These are phyloP conservation scores for Pangasius sanitwongsei DNA, from an alignment of 2,797 vertebrate genomes.

Conservation along the genomic window DNA sequence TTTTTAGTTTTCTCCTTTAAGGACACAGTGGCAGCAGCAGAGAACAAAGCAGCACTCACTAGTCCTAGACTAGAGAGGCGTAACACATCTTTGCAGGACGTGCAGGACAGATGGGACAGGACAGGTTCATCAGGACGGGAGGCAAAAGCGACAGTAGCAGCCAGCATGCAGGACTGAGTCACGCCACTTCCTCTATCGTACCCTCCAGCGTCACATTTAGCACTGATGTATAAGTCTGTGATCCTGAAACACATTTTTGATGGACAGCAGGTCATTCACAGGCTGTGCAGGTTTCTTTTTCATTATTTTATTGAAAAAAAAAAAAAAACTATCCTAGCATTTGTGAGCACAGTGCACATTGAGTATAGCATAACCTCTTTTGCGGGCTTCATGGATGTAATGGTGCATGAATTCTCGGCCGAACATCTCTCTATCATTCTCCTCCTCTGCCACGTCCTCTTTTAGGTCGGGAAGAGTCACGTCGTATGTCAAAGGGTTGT, in stretches of 20 bases:
- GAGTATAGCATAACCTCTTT: conserved; percentile 68
- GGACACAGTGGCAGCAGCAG: conserved; percentile 2
- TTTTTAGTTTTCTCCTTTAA: not conserved
- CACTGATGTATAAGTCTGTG: conserved; percentile 59
- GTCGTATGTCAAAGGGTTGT: conserved; percentile 87
- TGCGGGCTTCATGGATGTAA: conserved; percentile 85
- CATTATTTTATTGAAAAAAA: conserved; percentile 10
- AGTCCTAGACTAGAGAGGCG: not conserved
- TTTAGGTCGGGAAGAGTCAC: conserved; percentile 75
- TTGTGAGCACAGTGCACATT: conserved; percentile 62
- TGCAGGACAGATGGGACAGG: conserved; percentile 6
- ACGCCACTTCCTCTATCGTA: conserved; percentile 25
- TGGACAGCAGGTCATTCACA: conserved; percentile 21
- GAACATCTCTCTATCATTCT: conserved; percentile 86
- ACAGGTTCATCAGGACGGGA: conserved; percentile 17
- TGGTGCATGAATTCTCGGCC: conserved; percentile 90
- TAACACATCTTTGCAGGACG: conserved; percentile 17
- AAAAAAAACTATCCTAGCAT: conserved; percentile 44
- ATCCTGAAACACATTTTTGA: conserved; percentile 68
- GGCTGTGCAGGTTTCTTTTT: not conserved
- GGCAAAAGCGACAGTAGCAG: conserved; percentile 21
- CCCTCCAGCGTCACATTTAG: conserved; percentile 57
- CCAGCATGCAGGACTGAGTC: conserved; percentile 36
- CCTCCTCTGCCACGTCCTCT: conserved; percentile 72
- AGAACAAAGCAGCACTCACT: conserved; percentile 4